Conservation (phyloP, 2,888 invertebrate genomes). For the Macaria liturata region DNA sequence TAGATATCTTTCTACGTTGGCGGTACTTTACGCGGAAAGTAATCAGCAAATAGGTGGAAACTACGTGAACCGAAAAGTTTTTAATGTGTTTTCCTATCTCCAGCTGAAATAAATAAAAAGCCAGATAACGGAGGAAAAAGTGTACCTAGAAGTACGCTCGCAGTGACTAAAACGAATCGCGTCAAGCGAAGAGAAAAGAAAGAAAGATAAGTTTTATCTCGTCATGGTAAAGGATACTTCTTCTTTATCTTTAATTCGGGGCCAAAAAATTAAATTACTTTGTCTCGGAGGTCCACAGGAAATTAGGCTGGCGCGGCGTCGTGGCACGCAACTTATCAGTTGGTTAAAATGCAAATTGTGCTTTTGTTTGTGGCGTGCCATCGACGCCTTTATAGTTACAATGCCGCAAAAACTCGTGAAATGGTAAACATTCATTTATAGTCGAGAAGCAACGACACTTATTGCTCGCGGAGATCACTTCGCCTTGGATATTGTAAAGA, state of each 20-base stretch:
- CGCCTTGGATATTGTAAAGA: conserved; percentile 24
- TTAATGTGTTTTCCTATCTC: conserved; percentile 28
- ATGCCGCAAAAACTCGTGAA: conserved; percentile 51
- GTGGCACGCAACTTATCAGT: conserved; percentile 70
- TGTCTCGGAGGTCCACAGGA: conserved; percentile 56
- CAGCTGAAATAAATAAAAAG: conserved; percentile 33
- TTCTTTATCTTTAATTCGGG: conserved; percentile 54
- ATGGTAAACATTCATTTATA: conserved; percentile 73
- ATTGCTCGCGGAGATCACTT: conserved; percentile 21
- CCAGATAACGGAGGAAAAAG: conserved; percentile 30
- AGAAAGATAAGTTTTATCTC: conserved; percentile 52
- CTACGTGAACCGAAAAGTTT: conserved; percentile 23
- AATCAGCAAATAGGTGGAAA: conserved; percentile 27
- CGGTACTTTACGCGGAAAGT: conserved; percentile 16
- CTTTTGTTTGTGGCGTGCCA: conserved; percentile 69
- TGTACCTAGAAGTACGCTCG: conserved; percentile 27
- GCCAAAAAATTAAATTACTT: conserved; percentile 62
- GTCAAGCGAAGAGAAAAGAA: conserved; percentile 43
- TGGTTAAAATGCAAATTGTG: conserved; percentile 79
- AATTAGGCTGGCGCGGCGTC: conserved; percentile 58
- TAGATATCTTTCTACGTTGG: conserved; percentile 1
- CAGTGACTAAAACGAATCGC: conserved; percentile 44
- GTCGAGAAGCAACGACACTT: conserved; percentile 33
- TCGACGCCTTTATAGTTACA: conserved; percentile 43
- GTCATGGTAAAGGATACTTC: conserved; percentile 54